A percentile compares a stretch with the other conserved stretches of the same genome.
Evolutionary conservation across 2,888 invertebrate species (phyloP).

Genomic region (Eueremaeus valkanovi): DNA sequence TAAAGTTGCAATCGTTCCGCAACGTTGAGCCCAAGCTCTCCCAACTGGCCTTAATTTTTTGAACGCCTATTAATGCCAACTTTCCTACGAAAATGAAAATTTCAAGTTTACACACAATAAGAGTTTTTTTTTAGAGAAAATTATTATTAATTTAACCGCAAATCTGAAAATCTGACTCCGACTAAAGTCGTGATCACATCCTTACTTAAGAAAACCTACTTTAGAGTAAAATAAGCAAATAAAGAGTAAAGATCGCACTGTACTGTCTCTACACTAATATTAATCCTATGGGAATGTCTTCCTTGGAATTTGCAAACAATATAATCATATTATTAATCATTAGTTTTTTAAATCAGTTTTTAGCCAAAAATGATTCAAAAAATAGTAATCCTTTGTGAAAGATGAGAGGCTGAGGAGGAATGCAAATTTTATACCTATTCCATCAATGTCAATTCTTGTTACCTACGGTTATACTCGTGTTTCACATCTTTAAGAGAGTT

Average conservation of each 20-base stretch:
- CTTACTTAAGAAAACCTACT: too few species aligned
- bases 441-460: constrained; percentile 16
- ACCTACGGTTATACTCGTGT: constrained; percentile 6
- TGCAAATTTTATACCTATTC: constrained; percentile 10
- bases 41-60: constrained; percentile 25
- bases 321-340: not conserved
- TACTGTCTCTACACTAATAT: too few species aligned
- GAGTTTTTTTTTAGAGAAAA: too few species aligned
- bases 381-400: not conserved
- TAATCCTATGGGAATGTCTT: too few species aligned
- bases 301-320: too few species aligned
- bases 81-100: not conserved
- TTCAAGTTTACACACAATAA: too few species aligned
- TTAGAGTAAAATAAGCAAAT: too few species aligned
- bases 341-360: not conserved
- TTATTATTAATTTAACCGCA: too few species aligned
- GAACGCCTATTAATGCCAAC: constrained; percentile 29
- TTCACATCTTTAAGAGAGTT: not conserved
- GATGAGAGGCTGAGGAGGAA: not conserved
- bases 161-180: not conserved
- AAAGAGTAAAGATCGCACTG: too few species aligned
- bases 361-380: not conserved
- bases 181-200: not conserved
- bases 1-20: constrained; percentile 12
- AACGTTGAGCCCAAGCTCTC: constrained; percentile 7